Conservation (phyloP, 2,113 vertebrate genomes). For the Paratilapia polleni region DNA sequence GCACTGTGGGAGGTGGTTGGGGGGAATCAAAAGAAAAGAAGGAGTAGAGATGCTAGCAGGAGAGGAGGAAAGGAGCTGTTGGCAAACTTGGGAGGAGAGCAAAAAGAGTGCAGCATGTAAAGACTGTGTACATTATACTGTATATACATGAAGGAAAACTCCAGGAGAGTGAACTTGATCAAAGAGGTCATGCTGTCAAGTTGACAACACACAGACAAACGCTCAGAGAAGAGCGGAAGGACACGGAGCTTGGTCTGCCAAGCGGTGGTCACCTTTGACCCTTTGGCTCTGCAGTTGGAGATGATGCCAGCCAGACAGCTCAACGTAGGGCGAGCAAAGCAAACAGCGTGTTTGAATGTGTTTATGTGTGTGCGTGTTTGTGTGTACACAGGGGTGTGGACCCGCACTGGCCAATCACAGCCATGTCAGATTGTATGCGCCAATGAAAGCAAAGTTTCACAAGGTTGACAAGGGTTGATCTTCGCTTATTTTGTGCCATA, state of each 20-base stretch:
- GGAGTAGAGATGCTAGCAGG: slow-evolving; percentile 44
- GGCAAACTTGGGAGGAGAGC: slow-evolving; percentile 31
- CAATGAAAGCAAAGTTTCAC: slow-evolving; percentile 54
- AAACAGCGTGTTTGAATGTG: slow-evolving; percentile 55
- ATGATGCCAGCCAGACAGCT: slow-evolving; percentile 72
- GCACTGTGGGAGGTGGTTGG: slow-evolving; percentile 19
- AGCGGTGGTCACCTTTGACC: slow-evolving; percentile 69
- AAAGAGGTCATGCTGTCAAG: slow-evolving; percentile 63
- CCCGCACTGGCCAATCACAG: slow-evolving; percentile 58
- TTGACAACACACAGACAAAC: slow-evolving; percentile 58
- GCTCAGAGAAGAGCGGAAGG: slow-evolving; percentile 51
- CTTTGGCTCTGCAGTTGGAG: slow-evolving; percentile 59
- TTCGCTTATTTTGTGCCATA: slow-evolving; percentile 41
- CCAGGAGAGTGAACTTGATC: slow-evolving; percentile 59
- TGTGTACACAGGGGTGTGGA: slow-evolving; percentile 60
- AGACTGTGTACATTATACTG: slow-evolving; percentile 48
- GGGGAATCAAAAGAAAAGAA: slow-evolving; percentile 50
- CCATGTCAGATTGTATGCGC: slow-evolving; percentile 32
- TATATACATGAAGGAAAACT: slow-evolving; percentile 58
- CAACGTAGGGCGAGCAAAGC: slow-evolving; percentile 66
- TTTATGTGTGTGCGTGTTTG: slow-evolving; percentile 21
- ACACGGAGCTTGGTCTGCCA: slow-evolving; percentile 62
- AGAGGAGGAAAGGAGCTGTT: slow-evolving; percentile 48
- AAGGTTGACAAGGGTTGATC: slow-evolving; percentile 49
- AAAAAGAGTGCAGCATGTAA: slow-evolving; percentile 27